Base-by-base conservation (phyloP, 2,888 invertebrate species). In the Callyntrura guangdongensis region DNA sequence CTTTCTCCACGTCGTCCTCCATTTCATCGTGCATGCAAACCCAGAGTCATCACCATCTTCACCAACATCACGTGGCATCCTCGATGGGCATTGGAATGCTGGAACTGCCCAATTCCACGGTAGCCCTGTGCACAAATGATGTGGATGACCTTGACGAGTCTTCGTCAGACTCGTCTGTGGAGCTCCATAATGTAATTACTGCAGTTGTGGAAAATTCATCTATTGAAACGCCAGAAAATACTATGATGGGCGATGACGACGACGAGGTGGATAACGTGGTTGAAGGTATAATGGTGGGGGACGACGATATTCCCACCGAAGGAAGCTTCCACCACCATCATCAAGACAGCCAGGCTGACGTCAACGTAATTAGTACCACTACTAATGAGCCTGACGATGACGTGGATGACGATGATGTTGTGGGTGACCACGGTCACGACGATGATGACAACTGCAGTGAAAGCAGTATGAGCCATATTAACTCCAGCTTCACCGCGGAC, bases 291-390 rank as follows among this genome's bases (percentile, higher is more conserved):
- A n/a, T n/a, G 53, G 20, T 67, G 90, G 79, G n/a, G 12, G 72
- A 77, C 45, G 69, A 85, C n/a, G 77, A 77, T 47, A 47, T 82
- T 72, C 67, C 85, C 5, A 85, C 84, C 9, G 89, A 61, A 84
- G 84, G 84, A n/a, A 25, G 67, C 36, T 27, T 87, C 27, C 79
- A 69, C 6, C 86, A 61, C 22, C 74, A 83, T 53, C 81, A 74
- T 56, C 79, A 82, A 11, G 90, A 90, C 67, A 83, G 74, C 36
- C 79, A 74, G 56, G 20, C 90, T 8, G 90, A 90, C 56, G 86
- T 91, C n/a, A 90, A 92, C 11, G 91, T 91, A 17, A 92, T 92
- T n/a, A 92, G 92, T 85, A 93, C 93, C 12, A 93, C 93, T 4
- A 92, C 92, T 5, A 90, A 67, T n/a, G 81, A 87, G 72, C 49